phyloP scores from a whole-genome alignment of 1,140 invertebrate species.

The Glomeris maerens region DNA sequence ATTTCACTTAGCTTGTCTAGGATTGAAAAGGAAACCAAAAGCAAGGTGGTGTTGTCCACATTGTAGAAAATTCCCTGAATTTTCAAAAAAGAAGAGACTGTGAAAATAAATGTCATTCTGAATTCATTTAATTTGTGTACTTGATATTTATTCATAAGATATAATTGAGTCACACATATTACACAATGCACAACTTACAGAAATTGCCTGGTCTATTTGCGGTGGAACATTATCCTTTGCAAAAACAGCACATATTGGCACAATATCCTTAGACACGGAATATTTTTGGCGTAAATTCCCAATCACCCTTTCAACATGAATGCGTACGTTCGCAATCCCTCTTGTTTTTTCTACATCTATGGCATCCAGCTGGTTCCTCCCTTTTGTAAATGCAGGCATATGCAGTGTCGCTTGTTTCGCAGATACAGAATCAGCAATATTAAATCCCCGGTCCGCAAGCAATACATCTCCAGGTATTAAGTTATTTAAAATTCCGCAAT shows the following conservation, averaged over 20 bases:
- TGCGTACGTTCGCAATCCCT: slow-evolving; percentile 19
- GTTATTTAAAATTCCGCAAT: slow-evolving; percentile 19
- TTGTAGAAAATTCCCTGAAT: neutral
- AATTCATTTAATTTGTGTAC: neutral
- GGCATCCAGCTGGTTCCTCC: slow-evolving; percentile 10
- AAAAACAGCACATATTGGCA: neutral
- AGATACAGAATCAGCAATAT: slow-evolving; percentile 15
- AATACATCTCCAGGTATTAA: slow-evolving; percentile 18
- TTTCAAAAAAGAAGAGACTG: neutral
- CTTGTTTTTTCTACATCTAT: slow-evolving; percentile 17
- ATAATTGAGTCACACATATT: slow-evolving; percentile 2
- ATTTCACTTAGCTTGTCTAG: neutral
- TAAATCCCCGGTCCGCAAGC: slow-evolving; percentile 20
- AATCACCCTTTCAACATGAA: slow-evolving; percentile 23
- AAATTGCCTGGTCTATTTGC: neutral
- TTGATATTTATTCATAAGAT: slow-evolving; percentile 1
- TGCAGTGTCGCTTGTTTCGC: slow-evolving; percentile 9
- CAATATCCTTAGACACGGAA: neutral
- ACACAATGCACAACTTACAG: neutral
- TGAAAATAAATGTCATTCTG: neutral
- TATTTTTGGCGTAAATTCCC: slow-evolving; percentile 10
- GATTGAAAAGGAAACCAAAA: neutral
- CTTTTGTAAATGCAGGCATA: slow-evolving; percentile 18
- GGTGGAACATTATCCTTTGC: neutral
- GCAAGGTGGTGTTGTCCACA: neutral